Evolutionary conservation across 2,113 vertebrate genomes (phyloP), one percentile per base, ranked within the genome.

Genomic region (Athene noctua): DNA sequence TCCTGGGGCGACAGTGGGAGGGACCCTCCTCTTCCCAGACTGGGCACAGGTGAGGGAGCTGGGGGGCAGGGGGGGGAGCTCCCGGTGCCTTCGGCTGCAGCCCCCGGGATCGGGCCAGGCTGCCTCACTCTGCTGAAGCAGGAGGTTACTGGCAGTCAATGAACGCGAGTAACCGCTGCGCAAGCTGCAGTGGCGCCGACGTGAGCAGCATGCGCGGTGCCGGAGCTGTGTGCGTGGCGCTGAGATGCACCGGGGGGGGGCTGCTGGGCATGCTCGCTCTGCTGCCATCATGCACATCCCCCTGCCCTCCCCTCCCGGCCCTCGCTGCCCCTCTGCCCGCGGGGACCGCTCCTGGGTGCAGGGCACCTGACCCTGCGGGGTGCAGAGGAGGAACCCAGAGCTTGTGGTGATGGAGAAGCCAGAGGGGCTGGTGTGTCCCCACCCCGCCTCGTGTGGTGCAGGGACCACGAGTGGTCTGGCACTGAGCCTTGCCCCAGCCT

Each of bases 141-240:
- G 94, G 88, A 95, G 97, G 97, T 97, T 97, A 97, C 97, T 97
- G 86, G 91, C 97, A 97, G 97, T 95, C 97, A 97, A 91, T 96
- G 97, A 97, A 97, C 97, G 95, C 27, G 6, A 96, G 97, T 97
- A 97, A 96, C 97, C 95, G 85, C 82, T 88, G 93, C 91, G 93
- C 68, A 92, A 91, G 95, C 97, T 93, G 96, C 97, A 93, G 91
- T 84, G 89, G 49, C 90, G 32, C 93, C 96, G 95, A 95, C 96
- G 95, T 96, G 97, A 96, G 92, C 90, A 70, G 96, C 92, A 96
- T 97, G 85, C 90, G 90, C 66, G 77, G 42, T 62, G 96, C 88
- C 15, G 20, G 74, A 20, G 89, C 73, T 3, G 4, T 15, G 47
- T 42, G 83, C 58, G 55, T 13, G 77, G 73, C 62, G 93, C 74